Conservation (phyloP, 2,888 invertebrate genomes). For the Trichopria drosophilae region DNA sequence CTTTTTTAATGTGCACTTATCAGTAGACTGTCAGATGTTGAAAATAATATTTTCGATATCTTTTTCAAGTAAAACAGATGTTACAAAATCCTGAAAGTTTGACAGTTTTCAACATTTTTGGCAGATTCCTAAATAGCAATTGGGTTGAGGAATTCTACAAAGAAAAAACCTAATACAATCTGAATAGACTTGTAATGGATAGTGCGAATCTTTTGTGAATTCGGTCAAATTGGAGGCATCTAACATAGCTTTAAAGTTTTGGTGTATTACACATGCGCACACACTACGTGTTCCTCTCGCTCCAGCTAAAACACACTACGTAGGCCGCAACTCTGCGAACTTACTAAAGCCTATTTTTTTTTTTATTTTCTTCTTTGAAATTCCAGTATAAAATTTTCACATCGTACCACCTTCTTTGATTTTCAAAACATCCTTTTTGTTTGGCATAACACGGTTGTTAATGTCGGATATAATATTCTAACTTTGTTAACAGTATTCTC, state of each 20-base stretch:
- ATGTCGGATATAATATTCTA: slow-evolving; percentile 3
- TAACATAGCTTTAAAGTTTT: slow-evolving; percentile 15
- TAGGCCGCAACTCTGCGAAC: slow-evolving; percentile 12
- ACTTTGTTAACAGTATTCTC: neutral
- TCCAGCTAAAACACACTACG: slow-evolving; percentile 17
- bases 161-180: slow-evolving; percentile 4
- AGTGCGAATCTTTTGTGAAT: neutral
- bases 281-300: slow-evolving; percentile 10
- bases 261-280: slow-evolving; percentile 11
- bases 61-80: slow-evolving; percentile 4
- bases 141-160: neutral
- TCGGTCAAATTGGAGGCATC: neutral
- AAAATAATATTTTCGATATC: too few relatives aligned
- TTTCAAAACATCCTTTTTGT: neutral
- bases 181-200: slow-evolving; percentile 2
- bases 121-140: slow-evolving; percentile 12
- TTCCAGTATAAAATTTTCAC: too few relatives aligned
- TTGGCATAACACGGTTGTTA: slow-evolving; percentile 13
- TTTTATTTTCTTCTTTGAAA: slow-evolving; percentile 7
- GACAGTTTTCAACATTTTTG: too few relatives aligned
- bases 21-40: slow-evolving; percentile 11
- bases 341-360: too few relatives aligned
- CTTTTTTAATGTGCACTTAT: slow-evolving; percentile 5
- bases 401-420: neutral
- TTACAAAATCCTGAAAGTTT: slow-evolving; percentile 10